Base-by-base conservation (phyloP, 2,113 vertebrate genomes). In the Ophthalmolycus amberensis region DNA sequence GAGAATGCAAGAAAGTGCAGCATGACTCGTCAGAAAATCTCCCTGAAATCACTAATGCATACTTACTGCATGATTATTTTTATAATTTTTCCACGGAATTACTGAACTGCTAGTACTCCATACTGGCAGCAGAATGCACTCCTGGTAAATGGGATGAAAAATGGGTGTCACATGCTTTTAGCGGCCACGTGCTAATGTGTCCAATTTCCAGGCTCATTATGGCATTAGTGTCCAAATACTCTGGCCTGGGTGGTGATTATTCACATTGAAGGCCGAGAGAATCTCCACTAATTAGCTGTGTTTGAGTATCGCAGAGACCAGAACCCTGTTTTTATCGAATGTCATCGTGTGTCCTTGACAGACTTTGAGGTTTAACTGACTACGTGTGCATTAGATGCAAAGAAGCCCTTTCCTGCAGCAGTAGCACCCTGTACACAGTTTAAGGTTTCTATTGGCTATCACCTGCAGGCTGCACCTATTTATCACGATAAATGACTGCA, bases 161-260 rank as follows among this genome's bases (percentile, higher is more conserved):
- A 93, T 94, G 83, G 84, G 83, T 85, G 91, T 94, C 80, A 84
- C 85, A 82, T 90, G 91, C 88, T 91, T 92, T 93, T 92, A 92
- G 91, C 86, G 88, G 89, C 84, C 85, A 89, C 72, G 79, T 88
- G 88, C 82, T 95, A 93, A 95, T 92, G 87, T 86, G 78, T 66
- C 84, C 86, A 91, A 93, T 94, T 94, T 93, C 89, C 90, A 90
- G 85, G 77, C 90, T 94, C 88, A 92, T 94, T 94, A 91, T 88
- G 69, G 88, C 82, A 88, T 91, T 91, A 89, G 92, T 94, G 89
- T 87, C 93, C 78, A 91, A 89, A 90, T 38, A 90, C 75, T 89
- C 86, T 88, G 88, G 74, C 85, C 88, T 85, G 85, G 84, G 67
- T 82, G 83, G 83, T 86, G 91, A 93, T 94, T 88, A 92, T 88